phyloP scores from a whole-genome alignment of 2,113 vertebrate genomes.

The Miniopterus natalensis region DNA sequence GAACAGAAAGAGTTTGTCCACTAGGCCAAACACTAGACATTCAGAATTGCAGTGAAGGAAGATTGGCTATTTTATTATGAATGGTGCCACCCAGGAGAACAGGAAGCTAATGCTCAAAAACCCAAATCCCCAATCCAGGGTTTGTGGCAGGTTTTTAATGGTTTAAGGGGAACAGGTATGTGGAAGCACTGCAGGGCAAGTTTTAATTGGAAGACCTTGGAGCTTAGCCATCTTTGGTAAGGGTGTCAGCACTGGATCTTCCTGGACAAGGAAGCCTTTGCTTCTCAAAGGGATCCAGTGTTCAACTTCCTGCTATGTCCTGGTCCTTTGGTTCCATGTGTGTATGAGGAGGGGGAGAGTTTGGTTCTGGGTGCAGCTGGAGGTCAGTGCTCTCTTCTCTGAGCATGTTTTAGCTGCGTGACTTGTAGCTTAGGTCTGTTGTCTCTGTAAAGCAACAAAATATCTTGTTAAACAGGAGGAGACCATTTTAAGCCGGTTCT shows the following conservation, averaged over 20 bases:
- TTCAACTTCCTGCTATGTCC: not conserved
- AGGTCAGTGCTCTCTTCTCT: not conserved
- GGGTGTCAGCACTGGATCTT: not conserved
- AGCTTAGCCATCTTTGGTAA: not conserved
- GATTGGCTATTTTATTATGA: not conserved
- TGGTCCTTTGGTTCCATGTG: not conserved
- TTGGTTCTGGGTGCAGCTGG: too few species aligned
- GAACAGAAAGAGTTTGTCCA: not conserved
- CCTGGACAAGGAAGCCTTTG: not conserved
- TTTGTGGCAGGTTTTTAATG: not conserved
- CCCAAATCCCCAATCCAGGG: not conserved
- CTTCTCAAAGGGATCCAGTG: not conserved
- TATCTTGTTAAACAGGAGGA: not conserved
- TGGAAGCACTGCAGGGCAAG: not conserved
- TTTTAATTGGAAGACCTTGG: not conserved
- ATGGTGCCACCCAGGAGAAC: not conserved
- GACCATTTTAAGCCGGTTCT: not conserved
- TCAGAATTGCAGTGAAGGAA: not conserved
- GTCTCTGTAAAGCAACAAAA: not conserved
- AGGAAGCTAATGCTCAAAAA: not conserved
- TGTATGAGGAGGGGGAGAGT: not conserved
- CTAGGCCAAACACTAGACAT: not conserved
- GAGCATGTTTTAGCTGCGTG: not conserved
- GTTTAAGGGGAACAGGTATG: too few species aligned
- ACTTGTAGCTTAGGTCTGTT: not conserved